A percentile compares a stretch with the other conserved stretches of the same genome.
phyloP scores from a whole-genome alignment of 2,888 invertebrate genomes.

The Pelosia muscerda region DNA sequence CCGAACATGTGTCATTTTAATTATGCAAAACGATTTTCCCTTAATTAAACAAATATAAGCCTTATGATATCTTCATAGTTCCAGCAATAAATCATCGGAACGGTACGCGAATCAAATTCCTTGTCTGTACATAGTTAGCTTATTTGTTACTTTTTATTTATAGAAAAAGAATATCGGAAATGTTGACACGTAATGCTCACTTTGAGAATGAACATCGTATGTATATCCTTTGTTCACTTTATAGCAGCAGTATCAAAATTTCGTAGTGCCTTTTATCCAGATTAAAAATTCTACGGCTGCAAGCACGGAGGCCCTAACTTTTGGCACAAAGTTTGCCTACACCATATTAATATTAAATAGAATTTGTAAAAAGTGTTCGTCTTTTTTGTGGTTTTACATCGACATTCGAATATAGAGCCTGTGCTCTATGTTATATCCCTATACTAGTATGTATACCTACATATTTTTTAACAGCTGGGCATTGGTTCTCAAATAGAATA shows the following conservation, averaged over 20 bases:
- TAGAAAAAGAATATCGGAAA: too few relatives aligned
- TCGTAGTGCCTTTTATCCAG: slow-evolving; percentile 52
- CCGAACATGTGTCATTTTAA: too few relatives aligned
- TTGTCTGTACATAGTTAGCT: too few relatives aligned
- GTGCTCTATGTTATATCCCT: not conserved
- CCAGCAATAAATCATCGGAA: too few relatives aligned
- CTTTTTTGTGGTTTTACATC: slow-evolving; percentile 21
- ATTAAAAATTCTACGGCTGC: slow-evolving; percentile 54
- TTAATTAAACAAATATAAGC: too few relatives aligned
- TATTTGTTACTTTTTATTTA: too few relatives aligned
- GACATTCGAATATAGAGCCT: not conserved
- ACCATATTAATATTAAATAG: slow-evolving; percentile 40
- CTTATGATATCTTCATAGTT: too few relatives aligned
- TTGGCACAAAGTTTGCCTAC: slow-evolving; percentile 27
- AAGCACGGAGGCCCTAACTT: slow-evolving; percentile 25
- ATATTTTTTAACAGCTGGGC: too few relatives aligned
- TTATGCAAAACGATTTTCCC: too few relatives aligned
- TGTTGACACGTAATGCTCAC: not conserved
- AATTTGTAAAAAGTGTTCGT: slow-evolving; percentile 24
- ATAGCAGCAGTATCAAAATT: slow-evolving; percentile 35
- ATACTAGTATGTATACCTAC: not conserved
- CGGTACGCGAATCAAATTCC: too few relatives aligned
- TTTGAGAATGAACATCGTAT: slow-evolving; percentile 4
- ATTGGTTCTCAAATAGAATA: too few relatives aligned
- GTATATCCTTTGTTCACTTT: slow-evolving; percentile 28